Base-by-base conservation (phyloP, 92 coral and sea anemone genomes). In the Epizoanthus illoricatus region DNA sequence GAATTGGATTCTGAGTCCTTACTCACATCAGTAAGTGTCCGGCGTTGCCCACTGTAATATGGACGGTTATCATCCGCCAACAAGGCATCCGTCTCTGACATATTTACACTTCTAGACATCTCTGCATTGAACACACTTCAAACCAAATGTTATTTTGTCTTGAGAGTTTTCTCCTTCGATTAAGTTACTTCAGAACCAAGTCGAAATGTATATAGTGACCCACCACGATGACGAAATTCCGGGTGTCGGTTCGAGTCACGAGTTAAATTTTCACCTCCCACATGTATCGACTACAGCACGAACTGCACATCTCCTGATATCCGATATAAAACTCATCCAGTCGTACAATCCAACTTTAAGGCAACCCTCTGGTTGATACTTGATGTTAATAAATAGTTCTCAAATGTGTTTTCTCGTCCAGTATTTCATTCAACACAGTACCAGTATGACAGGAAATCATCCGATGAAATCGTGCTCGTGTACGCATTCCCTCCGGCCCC, bases 1-100 rank as follows among this genome's bases (percentile, higher is more conserved):
- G 82, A 78, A 21, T 45, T 70, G 15, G 82, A 40, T 45, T 69
- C 13, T 8, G 19, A 63, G 56, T 52, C 12, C 23, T 78, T 13
- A 74, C 81, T 85, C 16, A 89, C 20, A 4, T 89, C 87, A 28
- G 84, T 74, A 1, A 91, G 43, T 0, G 42, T 18, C 13, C 81
- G n/a, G n/a, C n/a, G 81, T 70, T 80, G 79, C 59, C 84, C 87
- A 18, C 81, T 71, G 45, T 74, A 85, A 40, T 74, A 75, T 47
- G 86, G 71, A 2, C 59, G 16, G 7, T 13, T 1, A 19, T 76
- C 78, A 5, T 85, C 81, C 0, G 67, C 65, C 6, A 89, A 52
- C 0, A 89, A 80, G 43, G 92, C 89, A 9, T 85, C 86, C 21
- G 41, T 69, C 62, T 89, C 92, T 1, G 92, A 81, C 89, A 81